These are phyloP conservation scores for Aplocera efformata DNA, from an alignment of 2,888 invertebrate species.

Conservation along the genomic window DNA sequence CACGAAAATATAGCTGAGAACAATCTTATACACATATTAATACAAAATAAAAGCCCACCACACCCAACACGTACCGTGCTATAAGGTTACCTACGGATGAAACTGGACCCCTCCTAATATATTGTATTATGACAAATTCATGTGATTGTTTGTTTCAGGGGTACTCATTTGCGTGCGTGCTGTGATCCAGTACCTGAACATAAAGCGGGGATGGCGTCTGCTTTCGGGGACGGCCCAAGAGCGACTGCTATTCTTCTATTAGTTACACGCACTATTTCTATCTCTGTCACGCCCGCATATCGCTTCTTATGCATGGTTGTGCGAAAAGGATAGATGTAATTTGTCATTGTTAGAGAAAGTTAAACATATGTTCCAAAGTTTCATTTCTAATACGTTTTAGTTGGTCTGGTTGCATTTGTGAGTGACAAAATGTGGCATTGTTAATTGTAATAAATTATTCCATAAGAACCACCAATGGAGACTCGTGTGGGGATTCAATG, in stretches of 20 bases:
- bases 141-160: slow-evolving; percentile 72
- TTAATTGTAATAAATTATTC: too few relatives aligned
- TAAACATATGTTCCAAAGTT: slow-evolving; percentile 4
- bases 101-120: too few relatives aligned
- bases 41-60: too few relatives aligned
- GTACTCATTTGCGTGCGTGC: slow-evolving; percentile 93
- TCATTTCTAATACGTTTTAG: too few relatives aligned
- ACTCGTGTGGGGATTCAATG: too few relatives aligned
- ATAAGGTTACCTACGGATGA: too few relatives aligned
- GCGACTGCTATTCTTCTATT: slow-evolving; percentile 93
- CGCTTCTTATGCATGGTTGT: slow-evolving; percentile 31
- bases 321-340: slow-evolving; percentile 39
- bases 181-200: slow-evolving; percentile 92
- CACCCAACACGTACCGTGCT: too few relatives aligned
- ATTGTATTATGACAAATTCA: slow-evolving; percentile 3
- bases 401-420: too few relatives aligned
- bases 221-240: slow-evolving; percentile 93
- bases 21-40: too few relatives aligned
- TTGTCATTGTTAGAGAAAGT: slow-evolving; percentile 25
- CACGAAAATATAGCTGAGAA: too few relatives aligned
- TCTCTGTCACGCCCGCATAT: slow-evolving; percentile 40
- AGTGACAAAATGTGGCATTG: too few relatives aligned
- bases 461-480: too few relatives aligned
- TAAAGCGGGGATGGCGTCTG: slow-evolving; percentile 93
- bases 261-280: slow-evolving; percentile 34